Evolutionary conservation across 2,888 invertebrate species (phyloP), one percentile per base, ranked within the genome.

Genomic region (Chrysina gloriosa): DNA sequence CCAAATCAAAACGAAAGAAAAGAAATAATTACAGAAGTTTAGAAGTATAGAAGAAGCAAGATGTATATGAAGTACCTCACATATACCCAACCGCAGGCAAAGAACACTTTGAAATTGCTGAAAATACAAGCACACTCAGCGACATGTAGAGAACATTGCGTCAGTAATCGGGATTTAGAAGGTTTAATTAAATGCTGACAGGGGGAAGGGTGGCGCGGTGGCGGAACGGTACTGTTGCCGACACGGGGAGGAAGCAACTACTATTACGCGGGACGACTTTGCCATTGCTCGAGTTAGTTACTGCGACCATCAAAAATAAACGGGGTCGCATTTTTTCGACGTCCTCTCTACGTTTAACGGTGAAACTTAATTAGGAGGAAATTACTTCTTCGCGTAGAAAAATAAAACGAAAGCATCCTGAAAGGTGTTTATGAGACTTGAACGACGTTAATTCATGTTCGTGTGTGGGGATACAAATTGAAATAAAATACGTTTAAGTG

Each of bases 51-150:
- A 66, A 66, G 66, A 66, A 66, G 66, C 66, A 66, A 66, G 66
- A 66, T 66, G 66, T 66, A 58, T 66, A 48, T 86, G 86, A 86
- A 86, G 87, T 92, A 92, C 91, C 91, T 92, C 89, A 90, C 89
- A 87, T 90, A 91, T 85, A 92, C 90, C 91, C 91, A 92, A 88
- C 91, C 91, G 89, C 91, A 92, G 87, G 90, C 91, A 90, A 91
- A 92, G 90, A 90, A 91, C 89, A 91, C 89, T 89, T 89, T 89
- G 89, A 89, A 89, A 87, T 89, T 89, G 87, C 90, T 90, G 89
- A 88, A 89, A 89, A 86, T 76, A 79, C 79, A 77, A 69, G 69
- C 69, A 69, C 69, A 69, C 69, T 69, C 65, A 69, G 69, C 77
- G 74, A 73, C 71, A 73, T 77, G 75, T 75, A 75, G 73, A 74